Evolutionary conservation across 2,113 vertebrate species (phyloP), one percentile per base, ranked within the genome.

Genomic region (Agelaius phoeniceus): DNA sequence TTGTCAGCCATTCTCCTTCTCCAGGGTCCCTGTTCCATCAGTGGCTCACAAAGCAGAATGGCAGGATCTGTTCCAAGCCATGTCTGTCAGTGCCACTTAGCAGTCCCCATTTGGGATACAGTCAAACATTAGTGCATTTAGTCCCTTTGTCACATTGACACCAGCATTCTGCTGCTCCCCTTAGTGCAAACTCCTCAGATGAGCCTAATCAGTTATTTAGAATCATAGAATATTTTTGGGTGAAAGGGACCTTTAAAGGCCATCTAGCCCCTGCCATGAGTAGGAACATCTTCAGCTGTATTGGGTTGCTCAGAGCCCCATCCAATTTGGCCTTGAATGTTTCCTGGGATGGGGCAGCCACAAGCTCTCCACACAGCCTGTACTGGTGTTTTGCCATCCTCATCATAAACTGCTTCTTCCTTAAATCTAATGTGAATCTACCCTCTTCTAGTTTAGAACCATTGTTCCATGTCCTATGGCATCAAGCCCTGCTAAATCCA

Each of bases 201-300:
- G 18, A 84, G 37, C 63, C 65, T 97, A 89, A 94, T 94, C 88
- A 92, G 43, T 59, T 44, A 75, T 39, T 78, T 30, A 46, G 37
- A 39, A 33, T 37, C 9, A 39, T 4, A 52, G 21, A 67, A 20
- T 74, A 30, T 30, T 61, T 55, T 33, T 19, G 17, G 26, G 10
- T 67, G 30, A 27, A 63, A 33, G 30, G 10, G 5, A 24, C 22
- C 12, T 85, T 77, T 48, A 67, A 72, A 74, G n/a, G 15, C 59
- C 15, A 28, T 41, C 39, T 51, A 44, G 14, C 15, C 18, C 5
- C 15, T 62, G 13, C 22, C 22, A 7, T 24, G 10, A 27, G 6
- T 19, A 67, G 15, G n/a, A 18, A 17, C 54, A 28, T 43, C 54
- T 74, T 67, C 39, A 35, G 3, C 46, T 35, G 6, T 19, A 13